Evolutionary conservation across 1,140 invertebrate species (phyloP).

Genomic region (Ceratina japonica): DNA sequence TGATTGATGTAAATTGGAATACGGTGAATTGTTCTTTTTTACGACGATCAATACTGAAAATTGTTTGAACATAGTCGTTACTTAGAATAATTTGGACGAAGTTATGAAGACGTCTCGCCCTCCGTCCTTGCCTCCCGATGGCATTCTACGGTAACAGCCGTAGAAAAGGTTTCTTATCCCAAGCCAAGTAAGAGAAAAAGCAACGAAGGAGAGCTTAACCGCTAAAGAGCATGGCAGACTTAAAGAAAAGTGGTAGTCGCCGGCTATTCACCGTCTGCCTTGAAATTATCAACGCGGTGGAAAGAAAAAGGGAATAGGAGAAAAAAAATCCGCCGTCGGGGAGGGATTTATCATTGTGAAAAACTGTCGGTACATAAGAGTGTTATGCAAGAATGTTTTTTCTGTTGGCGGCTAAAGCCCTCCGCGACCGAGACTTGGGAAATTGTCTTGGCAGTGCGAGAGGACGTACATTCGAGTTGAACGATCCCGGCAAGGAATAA

Average conservation of each 20-base stretch:
- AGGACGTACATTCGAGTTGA: slow-evolving; percentile 1
- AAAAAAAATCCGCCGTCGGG: neutral
- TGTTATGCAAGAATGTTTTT: slow-evolving; percentile 10
- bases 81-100: too few species aligned
- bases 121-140: neutral
- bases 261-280: neutral
- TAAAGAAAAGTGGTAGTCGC: slow-evolving; percentile 4
- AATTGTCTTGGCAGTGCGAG: slow-evolving; percentile 25
- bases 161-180: neutral
- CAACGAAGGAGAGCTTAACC: neutral
- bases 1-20: too few species aligned
- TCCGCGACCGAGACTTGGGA: neutral
- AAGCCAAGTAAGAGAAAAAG: neutral
- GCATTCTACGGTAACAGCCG: neutral
- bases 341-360: slow-evolving; percentile 27
- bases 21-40: too few species aligned
- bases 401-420: neutral
- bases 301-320: too few species aligned
- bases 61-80: too few species aligned
- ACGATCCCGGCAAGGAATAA: slow-evolving; percentile 8
- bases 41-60: too few species aligned
- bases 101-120: neutral
- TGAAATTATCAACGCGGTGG: slow-evolving; percentile 9
- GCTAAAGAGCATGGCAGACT: neutral
- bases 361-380: slow-evolving; percentile 18